Evolutionary conservation across 2,113 vertebrate genomes (phyloP), one percentile per base, ranked within the genome.

Genomic region (Hippocampus guttulatus): DNA sequence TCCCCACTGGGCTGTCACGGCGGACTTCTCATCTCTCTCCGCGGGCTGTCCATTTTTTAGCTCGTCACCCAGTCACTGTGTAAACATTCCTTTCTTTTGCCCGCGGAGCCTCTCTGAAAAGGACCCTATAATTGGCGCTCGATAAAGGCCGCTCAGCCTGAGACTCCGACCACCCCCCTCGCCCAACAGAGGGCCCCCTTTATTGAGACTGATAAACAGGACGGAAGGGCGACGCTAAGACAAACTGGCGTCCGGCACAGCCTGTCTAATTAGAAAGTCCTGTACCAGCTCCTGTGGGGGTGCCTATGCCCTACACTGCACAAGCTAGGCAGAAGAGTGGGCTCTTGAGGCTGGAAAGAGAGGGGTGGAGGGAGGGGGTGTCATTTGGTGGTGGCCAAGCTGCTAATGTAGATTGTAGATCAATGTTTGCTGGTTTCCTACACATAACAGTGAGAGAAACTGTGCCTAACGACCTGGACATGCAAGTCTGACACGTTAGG

Each of bases 51-150:
- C 80, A 80, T 81, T 87, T 84, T 85, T 84, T 68, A 67, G 76
- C 82, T 83, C 85, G 85, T 89, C 82, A 68, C 86, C 86, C 86
- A 74, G 82, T 77, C 75, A 54, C 86, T 87, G 88, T 83, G 92
- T 91, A 92, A 92, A 87, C 88, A 88, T 90, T 86, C 85, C 89
- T 92, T 92, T 92, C 90, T 92, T 89, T 85, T 84, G 78, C 84
- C 74, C 30, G 68, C 69, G 12, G 83, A 87, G 87, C 79, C 79
- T 69, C 74, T 82, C 81, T 91, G 88, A 93, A 93, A 92, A 87
- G 84, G 86, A 78, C 85, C 83, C 87, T 93, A 90, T 91, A 92
- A 93, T 90, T 91, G 84, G 79, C 87, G 85, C 80, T 78, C 38
- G 87, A 89, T 88, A 84, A 89, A 87, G 81, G 81, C 70, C 64